phyloP scores from a whole-genome alignment of 2,113 vertebrate genomes.

The Silurus glanis region DNA sequence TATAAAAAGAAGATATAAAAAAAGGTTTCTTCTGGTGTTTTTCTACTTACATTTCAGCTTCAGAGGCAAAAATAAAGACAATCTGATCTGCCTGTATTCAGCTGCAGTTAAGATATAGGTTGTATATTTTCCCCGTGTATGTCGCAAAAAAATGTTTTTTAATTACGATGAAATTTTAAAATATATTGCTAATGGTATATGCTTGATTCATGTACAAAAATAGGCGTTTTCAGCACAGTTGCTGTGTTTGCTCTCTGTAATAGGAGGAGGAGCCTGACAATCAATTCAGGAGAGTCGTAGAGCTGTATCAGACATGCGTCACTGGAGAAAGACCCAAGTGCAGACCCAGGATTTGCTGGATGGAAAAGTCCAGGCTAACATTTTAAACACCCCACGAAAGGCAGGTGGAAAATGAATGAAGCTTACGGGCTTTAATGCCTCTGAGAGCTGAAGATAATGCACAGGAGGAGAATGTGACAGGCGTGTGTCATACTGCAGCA shows the following conservation, averaged over 20 bases:
- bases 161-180: too few relatives aligned
- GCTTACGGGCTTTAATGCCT: slow-evolving; percentile 50
- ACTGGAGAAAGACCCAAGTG: not conserved
- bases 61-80: too few relatives aligned
- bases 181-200: too few relatives aligned
- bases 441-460: slow-evolving; percentile 54
- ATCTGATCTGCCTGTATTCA: too few relatives aligned
- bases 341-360: not conserved
- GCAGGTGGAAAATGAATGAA: not conserved
- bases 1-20: not conserved
- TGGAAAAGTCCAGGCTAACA: not conserved
- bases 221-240: not conserved
- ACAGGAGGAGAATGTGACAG: slow-evolving; percentile 49
- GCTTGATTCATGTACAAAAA: not conserved
- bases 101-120: too few relatives aligned
- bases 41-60: not conserved
- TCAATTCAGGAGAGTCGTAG: not conserved
- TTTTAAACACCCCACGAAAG: not conserved
- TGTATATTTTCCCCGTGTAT: too few relatives aligned
- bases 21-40: not conserved
- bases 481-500: slow-evolving; percentile 45
- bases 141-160: too few relatives aligned
- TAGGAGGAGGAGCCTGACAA: not conserved
- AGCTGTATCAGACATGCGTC: not conserved
- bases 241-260: not conserved